Conservation (phyloP, 2,888 invertebrate species). For the Patella caerulea region DNA sequence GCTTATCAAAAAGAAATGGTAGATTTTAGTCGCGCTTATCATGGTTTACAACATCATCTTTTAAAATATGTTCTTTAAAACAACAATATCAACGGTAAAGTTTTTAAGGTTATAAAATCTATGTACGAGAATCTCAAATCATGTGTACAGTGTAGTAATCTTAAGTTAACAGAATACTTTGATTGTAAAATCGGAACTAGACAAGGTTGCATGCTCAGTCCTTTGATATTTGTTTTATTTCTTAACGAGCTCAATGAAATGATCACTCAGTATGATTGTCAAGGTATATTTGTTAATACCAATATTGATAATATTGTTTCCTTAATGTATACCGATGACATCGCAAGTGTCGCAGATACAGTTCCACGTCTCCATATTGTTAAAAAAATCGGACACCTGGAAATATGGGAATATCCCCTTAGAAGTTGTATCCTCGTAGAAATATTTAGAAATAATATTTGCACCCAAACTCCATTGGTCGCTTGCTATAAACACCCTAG, state of each 20-base stretch:
- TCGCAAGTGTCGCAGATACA: no score
- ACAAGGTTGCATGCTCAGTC: slow-evolving; percentile 18
- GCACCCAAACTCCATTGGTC: slow-evolving; percentile 17
- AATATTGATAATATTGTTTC: slow-evolving; percentile 20
- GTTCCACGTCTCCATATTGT: no score
- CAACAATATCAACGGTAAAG: slow-evolving; percentile 9
- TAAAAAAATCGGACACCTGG: slow-evolving; percentile 25
- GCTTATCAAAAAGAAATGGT: slow-evolving; percentile 12
- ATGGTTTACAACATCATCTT: slow-evolving; percentile 9
- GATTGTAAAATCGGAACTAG: slow-evolving; percentile 20
- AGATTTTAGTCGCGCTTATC: background rate
- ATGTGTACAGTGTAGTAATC: slow-evolving; percentile 2
- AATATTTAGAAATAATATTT: slow-evolving; percentile 27
- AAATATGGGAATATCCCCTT: background rate
- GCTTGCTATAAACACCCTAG: no score
- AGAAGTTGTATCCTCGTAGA: slow-evolving; percentile 24
- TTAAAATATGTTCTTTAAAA: background rate
- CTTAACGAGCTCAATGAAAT: slow-evolving; percentile 14
- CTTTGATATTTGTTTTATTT: slow-evolving; percentile 14
- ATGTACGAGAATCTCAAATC: slow-evolving; percentile 15
- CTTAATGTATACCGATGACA: slow-evolving; percentile 22
- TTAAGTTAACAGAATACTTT: slow-evolving; percentile 11
- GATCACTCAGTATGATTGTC: background rate
- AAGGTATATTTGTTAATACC: slow-evolving; percentile 15
- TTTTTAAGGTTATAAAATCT: slow-evolving; percentile 10